phyloP scores from a whole-genome alignment of 2,888 invertebrate genomes.

The Amitus sp. region DNA sequence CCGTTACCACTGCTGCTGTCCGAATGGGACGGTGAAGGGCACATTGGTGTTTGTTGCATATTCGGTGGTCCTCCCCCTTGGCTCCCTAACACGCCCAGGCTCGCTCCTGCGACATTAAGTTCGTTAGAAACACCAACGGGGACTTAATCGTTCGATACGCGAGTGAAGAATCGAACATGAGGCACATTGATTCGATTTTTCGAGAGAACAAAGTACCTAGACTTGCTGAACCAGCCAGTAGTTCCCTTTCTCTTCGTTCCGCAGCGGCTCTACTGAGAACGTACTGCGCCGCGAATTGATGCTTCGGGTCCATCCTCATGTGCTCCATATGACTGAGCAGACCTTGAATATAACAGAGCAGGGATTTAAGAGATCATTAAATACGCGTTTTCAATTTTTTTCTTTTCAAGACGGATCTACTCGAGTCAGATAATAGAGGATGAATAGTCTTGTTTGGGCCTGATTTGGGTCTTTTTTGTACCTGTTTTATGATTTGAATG shows the following conservation, averaged over 20 bases:
- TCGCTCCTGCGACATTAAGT: constrained; percentile 53
- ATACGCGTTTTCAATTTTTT: too few species aligned
- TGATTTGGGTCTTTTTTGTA: too few species aligned
- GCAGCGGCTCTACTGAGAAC: constrained; percentile 91
- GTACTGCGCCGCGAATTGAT: constrained; percentile 95
- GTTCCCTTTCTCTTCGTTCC: constrained; percentile 85
- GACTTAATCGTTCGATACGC: too few species aligned
- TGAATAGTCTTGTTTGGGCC: too few species aligned
- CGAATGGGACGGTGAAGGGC: constrained; percentile 87
- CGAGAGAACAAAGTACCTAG: constrained; percentile 51
- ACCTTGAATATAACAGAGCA: constrained; percentile 69
- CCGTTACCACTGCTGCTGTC: constrained; percentile 87
- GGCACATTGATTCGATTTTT: too few species aligned
- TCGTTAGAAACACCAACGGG: too few species aligned
- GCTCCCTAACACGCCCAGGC: constrained; percentile 62
- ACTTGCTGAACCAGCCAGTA: constrained; percentile 68
- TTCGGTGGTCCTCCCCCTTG: constrained; percentile 64
- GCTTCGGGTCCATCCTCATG: constrained; percentile 96
- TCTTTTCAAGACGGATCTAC: too few species aligned
- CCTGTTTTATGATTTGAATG: too few species aligned
- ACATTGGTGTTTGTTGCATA: constrained; percentile 72
- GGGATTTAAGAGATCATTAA: too few species aligned
- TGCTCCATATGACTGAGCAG: constrained; percentile 94
- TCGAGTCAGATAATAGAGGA: too few species aligned
- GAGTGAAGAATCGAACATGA: too few species aligned